Evolutionary conservation across 1,140 invertebrate genomes (phyloP).

Genomic region (Bombus balteatus): DNA sequence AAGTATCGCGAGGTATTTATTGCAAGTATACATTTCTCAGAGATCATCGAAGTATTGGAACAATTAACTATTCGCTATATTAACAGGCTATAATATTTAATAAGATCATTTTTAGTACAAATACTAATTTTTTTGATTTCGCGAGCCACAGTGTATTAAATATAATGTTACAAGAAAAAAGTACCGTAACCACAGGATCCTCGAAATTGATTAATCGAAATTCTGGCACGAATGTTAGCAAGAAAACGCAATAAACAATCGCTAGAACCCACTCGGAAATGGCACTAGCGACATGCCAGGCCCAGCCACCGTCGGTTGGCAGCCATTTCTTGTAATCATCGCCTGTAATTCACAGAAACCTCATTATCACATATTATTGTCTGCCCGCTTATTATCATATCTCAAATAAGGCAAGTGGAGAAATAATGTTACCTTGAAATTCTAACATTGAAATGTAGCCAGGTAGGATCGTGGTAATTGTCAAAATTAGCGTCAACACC

Average conservation of each 20-base stretch:
- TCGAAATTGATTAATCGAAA: conserved; percentile 81
- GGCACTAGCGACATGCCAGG: conserved; percentile 85
- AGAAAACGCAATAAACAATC: conserved; percentile 82
- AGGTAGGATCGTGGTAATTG: conserved; percentile 63
- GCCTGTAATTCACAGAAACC: conserved; percentile 60
- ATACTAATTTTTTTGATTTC: background rate
- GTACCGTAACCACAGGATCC: conserved; percentile 73
- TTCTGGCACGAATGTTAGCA: conserved; percentile 84
- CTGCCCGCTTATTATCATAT: background rate
- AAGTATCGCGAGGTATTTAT: too few species aligned
- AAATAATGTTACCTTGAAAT: conserved; percentile 62
- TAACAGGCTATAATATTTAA: too few species aligned
- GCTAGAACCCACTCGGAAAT: conserved; percentile 85
- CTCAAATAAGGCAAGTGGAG: background rate
- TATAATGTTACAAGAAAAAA: background rate
- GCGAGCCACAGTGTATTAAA: background rate
- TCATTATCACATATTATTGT: background rate
- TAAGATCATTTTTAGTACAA: too few species aligned
- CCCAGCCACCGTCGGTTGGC: conserved; percentile 85
- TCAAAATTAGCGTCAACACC: conserved; percentile 64
- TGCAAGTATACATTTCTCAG: too few species aligned
- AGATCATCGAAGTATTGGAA: too few species aligned
- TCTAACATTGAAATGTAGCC: conserved; percentile 70
- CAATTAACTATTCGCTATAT: too few species aligned
- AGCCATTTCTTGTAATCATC: conserved; percentile 82